These are phyloP conservation scores for Temnothorax curvispinosus DNA, from an alignment of 1,140 invertebrate genomes.

Conservation along the genomic window DNA sequence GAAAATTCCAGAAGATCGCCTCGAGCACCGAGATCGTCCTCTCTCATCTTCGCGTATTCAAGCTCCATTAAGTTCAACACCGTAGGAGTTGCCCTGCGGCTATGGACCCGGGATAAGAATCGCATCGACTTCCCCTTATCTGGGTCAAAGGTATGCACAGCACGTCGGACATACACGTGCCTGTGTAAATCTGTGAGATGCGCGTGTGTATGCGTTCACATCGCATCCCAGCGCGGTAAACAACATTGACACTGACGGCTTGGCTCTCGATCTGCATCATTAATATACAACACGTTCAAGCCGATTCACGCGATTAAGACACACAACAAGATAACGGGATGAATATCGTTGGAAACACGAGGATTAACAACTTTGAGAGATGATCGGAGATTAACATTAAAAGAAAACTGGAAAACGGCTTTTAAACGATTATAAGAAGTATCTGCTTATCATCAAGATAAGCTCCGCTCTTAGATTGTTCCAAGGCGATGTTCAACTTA, in stretches of 20 bases:
- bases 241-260: slow-evolving; percentile 70
- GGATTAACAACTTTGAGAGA: slow-evolving; percentile 5
- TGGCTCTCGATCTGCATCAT: slow-evolving; percentile 48
- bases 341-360: not conserved
- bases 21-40: slow-evolving; percentile 47
- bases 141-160: slow-evolving; percentile 72
- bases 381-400: not conserved
- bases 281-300: slow-evolving; percentile 22
- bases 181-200: not conserved
- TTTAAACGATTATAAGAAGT: slow-evolving; percentile 12
- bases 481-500: not conserved
- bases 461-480: not conserved
- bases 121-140: slow-evolving; percentile 74
- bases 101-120: slow-evolving; percentile 69
- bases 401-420: slow-evolving; percentile 5
- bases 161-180: not conserved
- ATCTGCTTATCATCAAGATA: not conserved
- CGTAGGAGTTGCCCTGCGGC: slow-evolving; percentile 55
- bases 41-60: slow-evolving; percentile 71
- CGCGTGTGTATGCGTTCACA: not conserved
- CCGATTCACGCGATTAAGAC: not conserved
- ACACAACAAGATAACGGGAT: not conserved
- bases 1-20: slow-evolving; percentile 54
- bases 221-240: slow-evolving; percentile 62
- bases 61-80: slow-evolving; percentile 72